These are phyloP conservation scores for Cottus gobio DNA, from an alignment of 2,113 vertebrate species.

Conservation along the genomic window DNA sequence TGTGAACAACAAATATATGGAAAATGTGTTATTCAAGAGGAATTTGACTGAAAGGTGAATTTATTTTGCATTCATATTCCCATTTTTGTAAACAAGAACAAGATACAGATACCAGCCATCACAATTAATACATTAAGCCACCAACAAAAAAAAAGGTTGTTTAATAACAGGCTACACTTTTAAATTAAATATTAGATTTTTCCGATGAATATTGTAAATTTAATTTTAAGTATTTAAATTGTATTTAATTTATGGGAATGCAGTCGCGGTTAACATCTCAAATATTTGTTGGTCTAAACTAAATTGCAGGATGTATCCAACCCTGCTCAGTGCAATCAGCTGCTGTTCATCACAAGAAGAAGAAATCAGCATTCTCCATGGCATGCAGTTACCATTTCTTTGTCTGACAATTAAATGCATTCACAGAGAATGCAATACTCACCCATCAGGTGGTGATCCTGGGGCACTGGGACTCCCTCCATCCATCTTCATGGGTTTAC, in stretches of 20 bases:
- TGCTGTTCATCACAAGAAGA: neutral
- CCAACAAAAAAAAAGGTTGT: neutral
- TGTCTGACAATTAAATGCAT: neutral
- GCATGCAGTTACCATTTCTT: neutral
- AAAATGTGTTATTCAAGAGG: neutral
- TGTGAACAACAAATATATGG: neutral
- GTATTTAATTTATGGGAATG: neutral
- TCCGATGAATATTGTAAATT: neutral
- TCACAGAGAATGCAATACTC: constrained; percentile 57
- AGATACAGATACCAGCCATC: neutral
- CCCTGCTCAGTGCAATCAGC: neutral
- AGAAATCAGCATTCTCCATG: neutral
- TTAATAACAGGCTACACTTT: too few relatives aligned
- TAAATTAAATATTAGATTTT: neutral
- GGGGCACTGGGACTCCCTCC: constrained; percentile 90
- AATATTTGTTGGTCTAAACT: neutral
- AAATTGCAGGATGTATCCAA: neutral
- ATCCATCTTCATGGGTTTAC: constrained; percentile 93
- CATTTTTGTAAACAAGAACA: neutral
- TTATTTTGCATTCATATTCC: neutral
- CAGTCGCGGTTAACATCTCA: neutral
- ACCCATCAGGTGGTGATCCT: constrained; percentile 95
- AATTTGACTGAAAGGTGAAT: neutral
- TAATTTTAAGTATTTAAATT: neutral
- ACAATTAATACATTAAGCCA: neutral